phyloP scores from a whole-genome alignment of 1,140 invertebrate species.

The Ceratitis capitata region DNA sequence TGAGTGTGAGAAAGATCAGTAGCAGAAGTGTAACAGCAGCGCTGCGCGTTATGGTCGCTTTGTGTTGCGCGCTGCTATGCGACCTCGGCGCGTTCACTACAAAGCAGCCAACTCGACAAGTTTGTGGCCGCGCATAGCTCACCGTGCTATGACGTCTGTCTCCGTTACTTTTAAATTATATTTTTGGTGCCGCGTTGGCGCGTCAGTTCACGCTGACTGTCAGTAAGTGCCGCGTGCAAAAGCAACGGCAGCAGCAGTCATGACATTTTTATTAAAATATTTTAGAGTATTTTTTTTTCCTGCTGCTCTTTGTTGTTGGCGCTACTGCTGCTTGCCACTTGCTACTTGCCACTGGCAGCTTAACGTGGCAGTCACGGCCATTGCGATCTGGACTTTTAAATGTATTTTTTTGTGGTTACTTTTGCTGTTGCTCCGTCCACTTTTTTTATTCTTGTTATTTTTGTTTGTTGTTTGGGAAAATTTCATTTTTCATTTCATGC shows the following conservation, averaged over 20 bases:
- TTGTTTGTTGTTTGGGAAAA: neutral
- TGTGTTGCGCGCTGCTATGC: neutral
- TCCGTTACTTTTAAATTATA: neutral
- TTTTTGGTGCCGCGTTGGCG: neutral
- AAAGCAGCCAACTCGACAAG: neutral
- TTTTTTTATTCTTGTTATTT: constrained; percentile 2
- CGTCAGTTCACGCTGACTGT: neutral
- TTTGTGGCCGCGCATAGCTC: neutral
- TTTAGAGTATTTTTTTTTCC: too few relatives aligned
- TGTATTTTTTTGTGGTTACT: neutral
- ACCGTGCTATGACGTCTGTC: neutral
- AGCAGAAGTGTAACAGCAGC: neutral
- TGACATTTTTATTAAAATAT: constrained; percentile 36
- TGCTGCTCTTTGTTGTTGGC: neutral
- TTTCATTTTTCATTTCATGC: neutral
- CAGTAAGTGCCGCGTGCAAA: constrained; percentile 28
- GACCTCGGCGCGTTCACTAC: neutral
- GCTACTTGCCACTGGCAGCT: neutral
- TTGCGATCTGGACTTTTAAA: constrained; percentile 15
- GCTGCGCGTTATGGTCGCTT: neutral
- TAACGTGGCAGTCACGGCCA: neutral
- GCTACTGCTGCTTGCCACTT: neutral
- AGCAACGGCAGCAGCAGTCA: constrained; percentile 38
- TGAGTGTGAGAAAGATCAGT: constrained; percentile 17
- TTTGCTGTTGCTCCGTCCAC: too few relatives aligned